Evolutionary conservation across 2,888 invertebrate genomes (phyloP), one percentile per base, ranked within the genome.

Genomic region (Anticlea derivata): DNA sequence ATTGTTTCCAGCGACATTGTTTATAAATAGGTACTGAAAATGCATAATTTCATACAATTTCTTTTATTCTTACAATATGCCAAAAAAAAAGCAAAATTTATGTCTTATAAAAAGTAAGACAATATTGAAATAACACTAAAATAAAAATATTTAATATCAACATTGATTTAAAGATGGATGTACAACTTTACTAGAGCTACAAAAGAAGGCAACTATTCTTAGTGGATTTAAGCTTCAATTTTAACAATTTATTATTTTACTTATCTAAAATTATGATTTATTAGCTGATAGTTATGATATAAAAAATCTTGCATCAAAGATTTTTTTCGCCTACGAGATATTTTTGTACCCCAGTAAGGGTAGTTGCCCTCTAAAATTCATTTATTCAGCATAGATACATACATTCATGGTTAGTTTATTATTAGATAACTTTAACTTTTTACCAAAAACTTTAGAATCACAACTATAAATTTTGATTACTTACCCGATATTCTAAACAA

Each of bases 401-500:
- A 33, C 39, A 43, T 40, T 26, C 31, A 46, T 40, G 26, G 12
- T 53, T 63, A 39, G 55, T 60, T 58, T 58, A 23, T 52, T 50
- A 61, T 49, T 62, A 62, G 53, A 62, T 50, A 57, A 58, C 58
- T 58, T 59, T 50, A 58, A 57, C 55, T 3, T 51, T 45, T 64
- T 54, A 45, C 34, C 38, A 63, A 60, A 60, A 57, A 60, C 43
- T 63, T 61, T 63, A 68, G 56, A 64, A 67, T 68, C 60, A 64
- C 63, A 64, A 65, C 33, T 66, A 74, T 73, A 73, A 71, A 76
- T 75, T 76, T 77, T 58, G 64, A 72, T 75, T 66, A 73, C 29
- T 22, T 43, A 43, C 13, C 69, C 70, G 71, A 80, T 78, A 75
- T 68, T 70, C 73, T 75, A 74, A 71, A 63, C 73, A 74, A 73